Evolutionary conservation across 2,113 vertebrate genomes (phyloP).

Genomic region (Podocnemis expansa): DNA sequence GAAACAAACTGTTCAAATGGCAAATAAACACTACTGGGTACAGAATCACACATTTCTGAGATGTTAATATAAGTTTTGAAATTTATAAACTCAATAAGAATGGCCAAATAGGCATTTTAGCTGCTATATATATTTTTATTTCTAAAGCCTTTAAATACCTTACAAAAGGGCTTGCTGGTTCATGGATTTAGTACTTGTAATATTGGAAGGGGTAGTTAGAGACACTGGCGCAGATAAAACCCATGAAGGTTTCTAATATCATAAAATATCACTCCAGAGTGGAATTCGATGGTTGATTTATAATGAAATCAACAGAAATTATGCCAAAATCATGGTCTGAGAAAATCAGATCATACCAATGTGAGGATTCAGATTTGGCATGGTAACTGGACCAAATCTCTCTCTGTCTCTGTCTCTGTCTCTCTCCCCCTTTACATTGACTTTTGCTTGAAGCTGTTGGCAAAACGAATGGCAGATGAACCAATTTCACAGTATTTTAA

Average conservation of each 20-base stretch:
- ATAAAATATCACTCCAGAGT: not conserved
- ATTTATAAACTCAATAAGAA: slow-evolving; percentile 63
- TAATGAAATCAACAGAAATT: not conserved
- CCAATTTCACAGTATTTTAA: not conserved
- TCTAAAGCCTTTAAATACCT: not conserved
- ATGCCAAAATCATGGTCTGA: not conserved
- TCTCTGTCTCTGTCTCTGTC: not conserved
- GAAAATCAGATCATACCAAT: not conserved
- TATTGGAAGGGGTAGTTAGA: accelerated
- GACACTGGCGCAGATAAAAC: not conserved
- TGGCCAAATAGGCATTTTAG: slow-evolving; percentile 36
- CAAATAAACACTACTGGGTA: slow-evolving; percentile 66
- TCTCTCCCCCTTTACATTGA: not conserved
- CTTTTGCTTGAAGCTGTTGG: not conserved
- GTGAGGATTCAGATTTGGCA: not conserved
- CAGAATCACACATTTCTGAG: slow-evolving; percentile 58
- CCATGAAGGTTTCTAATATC: not conserved
- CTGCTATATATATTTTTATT: accelerated
- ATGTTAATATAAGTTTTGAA: slow-evolving; percentile 45
- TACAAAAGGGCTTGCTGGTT: slow-evolving; percentile 6
- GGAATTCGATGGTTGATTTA: not conserved
- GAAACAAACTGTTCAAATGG: slow-evolving; percentile 66
- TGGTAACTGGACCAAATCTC: not conserved
- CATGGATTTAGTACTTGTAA: accelerated
- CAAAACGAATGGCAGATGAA: not conserved